These are phyloP conservation scores for Emydocephalus ijimae DNA, from an alignment of 2,113 vertebrate genomes.

Conservation along the genomic window DNA sequence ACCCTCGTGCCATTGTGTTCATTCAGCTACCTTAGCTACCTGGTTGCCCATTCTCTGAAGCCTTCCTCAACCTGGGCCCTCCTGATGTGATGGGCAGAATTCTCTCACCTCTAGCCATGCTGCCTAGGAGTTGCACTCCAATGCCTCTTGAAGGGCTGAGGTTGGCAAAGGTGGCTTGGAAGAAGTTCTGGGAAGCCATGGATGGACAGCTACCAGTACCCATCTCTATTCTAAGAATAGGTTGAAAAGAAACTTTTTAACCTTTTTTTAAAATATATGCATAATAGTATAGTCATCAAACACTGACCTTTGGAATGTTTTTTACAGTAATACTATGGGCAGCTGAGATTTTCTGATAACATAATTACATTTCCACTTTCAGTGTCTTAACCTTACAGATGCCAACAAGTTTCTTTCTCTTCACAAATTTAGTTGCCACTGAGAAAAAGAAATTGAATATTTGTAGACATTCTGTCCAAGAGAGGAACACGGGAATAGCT, in stretches of 20 bases:
- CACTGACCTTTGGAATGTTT: constrained; percentile 53
- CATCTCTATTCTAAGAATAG: constrained; percentile 81
- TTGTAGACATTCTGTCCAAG: constrained; percentile 16
- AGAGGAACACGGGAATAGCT: not conserved
- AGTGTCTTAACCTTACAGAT: constrained; percentile 35
- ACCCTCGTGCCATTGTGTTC: constrained; percentile 34
- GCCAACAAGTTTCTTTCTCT: constrained; percentile 53
- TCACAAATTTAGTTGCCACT: constrained; percentile 48
- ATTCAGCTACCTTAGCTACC: constrained; percentile 51
- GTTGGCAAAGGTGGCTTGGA: not conserved
- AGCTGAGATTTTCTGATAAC: constrained; percentile 45
- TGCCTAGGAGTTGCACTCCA: not conserved
- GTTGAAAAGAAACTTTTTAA: constrained; percentile 66
- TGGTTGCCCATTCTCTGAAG: constrained; percentile 58
- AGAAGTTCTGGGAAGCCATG: constrained; percentile 61
- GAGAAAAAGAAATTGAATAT: constrained; percentile 43
- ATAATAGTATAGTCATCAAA: constrained; percentile 51
- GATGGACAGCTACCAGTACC: constrained; percentile 68
- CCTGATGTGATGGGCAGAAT: not conserved
- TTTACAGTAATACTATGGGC: constrained; percentile 45
- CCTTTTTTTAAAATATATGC: constrained; percentile 66
- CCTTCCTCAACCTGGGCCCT: not conserved
- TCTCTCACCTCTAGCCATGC: not conserved
- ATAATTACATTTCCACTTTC: constrained; percentile 53
- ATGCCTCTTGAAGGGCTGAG: not conserved